Evolutionary conservation across 92 coral and sea anemone genomes (phyloP), one percentile per base, ranked within the genome.

Genomic region (Epizoanthus illoricatus): DNA sequence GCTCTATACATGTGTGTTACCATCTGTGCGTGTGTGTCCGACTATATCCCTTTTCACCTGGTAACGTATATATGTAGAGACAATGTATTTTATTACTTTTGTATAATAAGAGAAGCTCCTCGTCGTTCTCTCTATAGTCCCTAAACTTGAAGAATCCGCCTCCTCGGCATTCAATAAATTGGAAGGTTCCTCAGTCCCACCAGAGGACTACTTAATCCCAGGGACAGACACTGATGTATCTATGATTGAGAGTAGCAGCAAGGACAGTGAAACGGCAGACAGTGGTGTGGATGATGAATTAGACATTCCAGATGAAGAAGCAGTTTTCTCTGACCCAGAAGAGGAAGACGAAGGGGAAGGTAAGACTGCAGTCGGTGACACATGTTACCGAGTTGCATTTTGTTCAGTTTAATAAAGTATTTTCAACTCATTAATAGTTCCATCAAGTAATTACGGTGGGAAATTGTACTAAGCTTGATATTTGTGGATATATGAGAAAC

Each of bases 301-400:
- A 24, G 97, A 93, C 80, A 88, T 88, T 20, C 89, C 94, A 33
- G 97, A 91, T 74, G 97, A 91, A 89, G 97, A 97, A 80, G 99
- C 99, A 4, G 92, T 91, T 43, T 97, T 97, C 86, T 97, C 99
- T 33, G 99, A 96, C 81, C 97, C 99, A 33, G 99, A 97, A 73
- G 99, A 97, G 19, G 98, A 93, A 19, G 94, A 90, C 61, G 98
- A 97, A 33, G 86, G 84, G 1, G 95, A 95, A 73, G 84, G 87
- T 42, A 80, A 65, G 60, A 84, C 85, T 36, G 43, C 68, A 67
- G 36, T 39, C 49, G 20, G 55, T 15, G 9, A 17, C 24, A 1
- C 4, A 18, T 42, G 6, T 71, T 42, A 9, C 8, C 6, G 8
- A 45, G 8, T 45, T 28, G 52, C 8, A 8, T 45, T 45, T 45